Evolutionary conservation across 2,113 vertebrate species (phyloP).

Genomic region (Alces alces): DNA sequence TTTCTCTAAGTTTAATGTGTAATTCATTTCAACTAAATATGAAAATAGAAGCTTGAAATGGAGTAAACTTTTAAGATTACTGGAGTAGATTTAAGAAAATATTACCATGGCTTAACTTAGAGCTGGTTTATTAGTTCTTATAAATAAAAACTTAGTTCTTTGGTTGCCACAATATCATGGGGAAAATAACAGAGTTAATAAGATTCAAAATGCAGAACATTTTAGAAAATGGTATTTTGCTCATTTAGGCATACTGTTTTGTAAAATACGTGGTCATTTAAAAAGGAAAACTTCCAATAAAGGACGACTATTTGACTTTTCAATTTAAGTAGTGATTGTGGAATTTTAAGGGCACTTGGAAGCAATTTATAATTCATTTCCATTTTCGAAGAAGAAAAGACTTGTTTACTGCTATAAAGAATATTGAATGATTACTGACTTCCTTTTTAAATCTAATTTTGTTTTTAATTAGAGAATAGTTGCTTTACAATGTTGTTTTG

Average conservation of each 20-base stretch:
- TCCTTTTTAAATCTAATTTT: neutral
- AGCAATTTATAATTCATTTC: neutral
- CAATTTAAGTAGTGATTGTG: neutral
- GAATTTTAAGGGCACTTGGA: neutral
- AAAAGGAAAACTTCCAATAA: neutral
- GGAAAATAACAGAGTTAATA: neutral
- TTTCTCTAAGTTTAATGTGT: conserved; percentile 20
- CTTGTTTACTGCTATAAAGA: neutral
- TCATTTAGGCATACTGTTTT: neutral
- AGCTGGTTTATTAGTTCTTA: neutral
- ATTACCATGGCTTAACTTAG: neutral
- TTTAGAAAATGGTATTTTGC: conserved; percentile 24
- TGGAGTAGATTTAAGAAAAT: neutral
- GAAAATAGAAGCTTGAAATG: neutral
- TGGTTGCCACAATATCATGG: neutral
- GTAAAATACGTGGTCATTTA: neutral
- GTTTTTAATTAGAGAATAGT: neutral
- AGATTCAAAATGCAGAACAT: neutral
- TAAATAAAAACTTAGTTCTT: conserved; percentile 14
- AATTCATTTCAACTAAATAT: conserved; percentile 24
- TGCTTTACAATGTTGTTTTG: neutral
- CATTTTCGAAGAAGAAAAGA: neutral
- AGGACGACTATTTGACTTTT: neutral
- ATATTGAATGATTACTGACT: neutral
- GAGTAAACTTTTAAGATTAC: neutral